These are phyloP conservation scores for Julus scanicus DNA, from an alignment of 2,888 invertebrate species.

Conservation along the genomic window DNA sequence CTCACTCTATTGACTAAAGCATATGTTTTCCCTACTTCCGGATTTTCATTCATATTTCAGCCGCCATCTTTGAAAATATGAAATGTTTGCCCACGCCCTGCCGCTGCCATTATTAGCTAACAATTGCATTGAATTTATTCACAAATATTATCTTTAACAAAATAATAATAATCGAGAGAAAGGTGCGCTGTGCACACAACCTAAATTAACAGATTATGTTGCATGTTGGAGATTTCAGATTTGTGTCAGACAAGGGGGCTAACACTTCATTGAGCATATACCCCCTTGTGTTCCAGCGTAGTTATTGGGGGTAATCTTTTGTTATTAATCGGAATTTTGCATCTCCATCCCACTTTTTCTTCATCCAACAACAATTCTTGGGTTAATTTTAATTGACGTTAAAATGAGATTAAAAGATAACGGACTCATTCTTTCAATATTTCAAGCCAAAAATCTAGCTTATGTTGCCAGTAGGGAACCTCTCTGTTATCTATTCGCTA, in stretches of 20 bases:
- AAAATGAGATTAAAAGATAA: slow-evolving; percentile 17
- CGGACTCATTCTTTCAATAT: slow-evolving; percentile 38
- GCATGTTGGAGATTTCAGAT: neutral
- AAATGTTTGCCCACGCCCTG: neutral
- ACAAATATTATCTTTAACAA: neutral
- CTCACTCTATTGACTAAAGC: neutral
- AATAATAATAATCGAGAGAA: neutral
- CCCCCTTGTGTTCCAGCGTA: neutral
- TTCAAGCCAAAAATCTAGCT: neutral
- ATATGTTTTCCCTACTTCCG: neutral
- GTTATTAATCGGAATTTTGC: slow-evolving; percentile 19
- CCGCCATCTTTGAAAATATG: neutral
- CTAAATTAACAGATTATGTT: slow-evolving; percentile 24
- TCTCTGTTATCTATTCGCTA: slow-evolving; percentile 7
- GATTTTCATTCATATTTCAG: slow-evolving; percentile 15
- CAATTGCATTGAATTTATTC: neutral
- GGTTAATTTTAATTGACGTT: slow-evolving; percentile 39
- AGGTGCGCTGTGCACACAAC: slow-evolving; percentile 8
- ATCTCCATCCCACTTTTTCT: neutral
- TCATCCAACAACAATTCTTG: slow-evolving; percentile 13
- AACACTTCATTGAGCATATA: neutral
- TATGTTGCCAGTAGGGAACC: slow-evolving; percentile 41
- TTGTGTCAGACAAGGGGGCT: slow-evolving; percentile 23
- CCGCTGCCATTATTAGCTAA: slow-evolving; percentile 24
- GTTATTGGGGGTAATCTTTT: slow-evolving; percentile 37